Conservation (phyloP, 1,140 invertebrate species). For the Aphaenogaster floridana region DNA sequence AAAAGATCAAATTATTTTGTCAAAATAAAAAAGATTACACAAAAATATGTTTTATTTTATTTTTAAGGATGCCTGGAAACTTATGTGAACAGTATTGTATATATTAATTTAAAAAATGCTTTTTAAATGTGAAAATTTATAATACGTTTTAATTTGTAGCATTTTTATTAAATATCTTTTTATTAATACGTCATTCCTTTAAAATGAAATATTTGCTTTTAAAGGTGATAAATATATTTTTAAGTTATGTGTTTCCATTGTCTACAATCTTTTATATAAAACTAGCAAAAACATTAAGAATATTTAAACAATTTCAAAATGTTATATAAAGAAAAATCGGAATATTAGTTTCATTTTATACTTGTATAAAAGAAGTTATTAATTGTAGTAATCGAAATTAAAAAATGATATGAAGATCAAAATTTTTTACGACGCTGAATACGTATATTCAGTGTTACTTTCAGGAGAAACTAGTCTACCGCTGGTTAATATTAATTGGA, state of each 20-base stretch:
- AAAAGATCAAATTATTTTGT: too few species aligned
- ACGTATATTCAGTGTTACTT: background rate
- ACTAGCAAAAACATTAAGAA: background rate
- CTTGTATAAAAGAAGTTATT: background rate
- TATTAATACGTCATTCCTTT: background rate
- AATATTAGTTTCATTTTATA: background rate
- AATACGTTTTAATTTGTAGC: background rate
- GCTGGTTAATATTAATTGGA: constrained; percentile 62
- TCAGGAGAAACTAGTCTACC: constrained; percentile 32
- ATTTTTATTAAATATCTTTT: background rate
- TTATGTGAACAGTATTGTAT: too few species aligned
- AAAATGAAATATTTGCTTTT: background rate
- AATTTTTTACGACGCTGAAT: background rate
- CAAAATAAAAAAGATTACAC: too few species aligned
- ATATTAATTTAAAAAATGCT: background rate
- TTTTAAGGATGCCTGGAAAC: too few species aligned
- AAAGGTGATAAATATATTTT: background rate
- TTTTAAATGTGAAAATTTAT: background rate
- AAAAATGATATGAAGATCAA: background rate
- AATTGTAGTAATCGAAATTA: background rate
- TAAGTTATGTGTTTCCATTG: background rate
- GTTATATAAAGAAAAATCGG: background rate
- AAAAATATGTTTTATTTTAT: too few species aligned
- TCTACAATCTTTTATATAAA: background rate
- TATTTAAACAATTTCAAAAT: background rate